Evolutionary conservation across 2,888 invertebrate species (phyloP), one percentile per base, ranked within the genome.

Genomic region (Sphecodes monilicornis): DNA sequence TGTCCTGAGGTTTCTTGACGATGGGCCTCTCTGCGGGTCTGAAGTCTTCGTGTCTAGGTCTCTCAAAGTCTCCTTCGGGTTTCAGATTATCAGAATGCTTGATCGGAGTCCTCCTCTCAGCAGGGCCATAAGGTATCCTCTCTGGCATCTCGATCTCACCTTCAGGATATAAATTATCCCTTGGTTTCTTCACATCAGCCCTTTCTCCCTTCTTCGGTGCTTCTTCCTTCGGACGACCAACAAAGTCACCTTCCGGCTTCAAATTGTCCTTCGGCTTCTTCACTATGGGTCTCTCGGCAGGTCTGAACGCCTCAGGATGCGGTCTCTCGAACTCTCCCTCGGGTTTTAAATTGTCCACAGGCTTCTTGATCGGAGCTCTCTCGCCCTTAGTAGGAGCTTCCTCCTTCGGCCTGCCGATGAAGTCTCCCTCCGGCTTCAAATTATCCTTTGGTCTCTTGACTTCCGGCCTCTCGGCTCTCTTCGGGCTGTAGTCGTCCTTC

Each of bases 241-340:
- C 94, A 96, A 96, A 91, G 1, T 96, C 95, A n/a, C 96, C 96
- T 93, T 96, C 97, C 1, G 96, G 96, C 88, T 95, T 95, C 0
- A 97, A 94, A 93, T 97, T 97, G 91, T 97, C 97, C 83, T 90
- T 64, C 69, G 96, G 96, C 88, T 93, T 94, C 93, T 96, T 18
- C 96, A 91, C 57, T 4, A 64, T 41, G 16, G 80, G 26, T 0
- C 82, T 74, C 5, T 82, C 82, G 0, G 79, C 82, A 0, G 32
- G 60, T 3, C 60, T 79, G 0, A 79, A 79, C 1, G 70, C 74
- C 2, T 75, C 81, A 2, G 69, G 69, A 1, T 5, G 41, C 0
- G 82, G 82, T 0, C 82, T 73, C 18, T 74, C 79, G 10, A 70
- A 70, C 0, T 70, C 93, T 8, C 95, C 95, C 8, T 93, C 92